Evolutionary conservation across 2,888 invertebrate genomes (phyloP).

Genomic region (Tethea ocularis): DNA sequence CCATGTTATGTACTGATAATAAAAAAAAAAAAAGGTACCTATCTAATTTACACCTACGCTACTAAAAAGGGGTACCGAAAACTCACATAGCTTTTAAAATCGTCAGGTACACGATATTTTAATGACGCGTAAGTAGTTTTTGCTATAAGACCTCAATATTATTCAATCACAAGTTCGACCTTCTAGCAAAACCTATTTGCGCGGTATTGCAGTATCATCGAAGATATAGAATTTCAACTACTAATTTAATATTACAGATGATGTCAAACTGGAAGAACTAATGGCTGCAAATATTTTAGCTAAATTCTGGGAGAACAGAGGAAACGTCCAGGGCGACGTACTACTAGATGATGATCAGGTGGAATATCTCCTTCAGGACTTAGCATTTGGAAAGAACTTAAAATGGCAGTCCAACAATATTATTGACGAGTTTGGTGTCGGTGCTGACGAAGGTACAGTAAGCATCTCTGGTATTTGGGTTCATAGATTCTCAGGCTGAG

Average conservation of each 20-base stretch:
- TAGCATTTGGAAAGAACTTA: conserved; percentile 61
- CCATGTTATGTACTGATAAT: too few relatives aligned
- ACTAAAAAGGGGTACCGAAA: background rate
- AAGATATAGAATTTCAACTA: too few relatives aligned
- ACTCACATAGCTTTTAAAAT: too few relatives aligned
- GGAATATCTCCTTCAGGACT: conserved; percentile 59
- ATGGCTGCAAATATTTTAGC: conserved; percentile 35
- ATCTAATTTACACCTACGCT: too few relatives aligned
- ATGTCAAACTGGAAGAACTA: conserved; percentile 39
- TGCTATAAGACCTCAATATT: too few relatives aligned
- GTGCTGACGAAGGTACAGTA: conserved; percentile 66
- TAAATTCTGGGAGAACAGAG: conserved; percentile 68
- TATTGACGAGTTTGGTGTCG: conserved; percentile 64
- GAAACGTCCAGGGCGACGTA: conserved; percentile 73
- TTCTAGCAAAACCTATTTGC: too few relatives aligned
- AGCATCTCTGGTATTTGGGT: conserved; percentile 29
- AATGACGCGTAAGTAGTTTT: too few relatives aligned
- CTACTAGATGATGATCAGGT: conserved; percentile 67
- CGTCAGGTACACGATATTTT: too few relatives aligned
- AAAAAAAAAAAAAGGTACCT: too few relatives aligned
- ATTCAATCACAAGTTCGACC: too few relatives aligned
- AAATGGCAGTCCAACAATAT: conserved; percentile 71
- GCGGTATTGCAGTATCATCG: too few relatives aligned
- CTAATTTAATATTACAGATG: background rate
- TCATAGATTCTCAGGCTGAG: too few relatives aligned